Evolutionary conservation across 2,113 vertebrate species (phyloP).

Genomic region (Pimephales promelas): DNA sequence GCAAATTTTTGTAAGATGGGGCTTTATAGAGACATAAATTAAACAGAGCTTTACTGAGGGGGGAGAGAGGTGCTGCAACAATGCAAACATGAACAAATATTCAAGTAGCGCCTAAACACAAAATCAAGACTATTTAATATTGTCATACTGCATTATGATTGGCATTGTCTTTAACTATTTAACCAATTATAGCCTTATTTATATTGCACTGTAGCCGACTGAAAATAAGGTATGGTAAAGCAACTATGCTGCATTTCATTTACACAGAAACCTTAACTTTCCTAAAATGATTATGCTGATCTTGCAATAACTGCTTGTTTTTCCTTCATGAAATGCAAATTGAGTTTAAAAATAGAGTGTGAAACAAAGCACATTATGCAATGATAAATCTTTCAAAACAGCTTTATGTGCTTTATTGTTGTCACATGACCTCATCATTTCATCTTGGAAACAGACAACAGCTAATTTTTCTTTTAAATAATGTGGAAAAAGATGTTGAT

Average conservation of each 20-base stretch:
- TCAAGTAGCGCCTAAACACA: too few relatives aligned
- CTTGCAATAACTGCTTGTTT: slow-evolving; percentile 1
- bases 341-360: neutral
- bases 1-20: too few relatives aligned
- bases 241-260: neutral
- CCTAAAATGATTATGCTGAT: neutral
- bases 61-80: too few relatives aligned
- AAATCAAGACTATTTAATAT: neutral
- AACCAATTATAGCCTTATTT: neutral
- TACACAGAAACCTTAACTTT: neutral
- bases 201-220: neutral
- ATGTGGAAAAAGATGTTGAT: neutral
- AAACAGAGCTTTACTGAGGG: too few relatives aligned
- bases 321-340: neutral
- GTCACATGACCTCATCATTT: neutral
- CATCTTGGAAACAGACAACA: neutral
- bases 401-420: neutral
- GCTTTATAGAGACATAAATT: too few relatives aligned
- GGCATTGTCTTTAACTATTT: neutral
- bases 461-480: neutral
- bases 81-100: too few relatives aligned
- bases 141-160: neutral
- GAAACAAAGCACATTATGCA: slow-evolving; percentile 4
- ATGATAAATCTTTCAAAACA: slow-evolving; percentile 9
- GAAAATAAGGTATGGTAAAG: neutral